Evolutionary conservation across 2,888 invertebrate genomes (phyloP).

Genomic region (Elysia crispata): DNA sequence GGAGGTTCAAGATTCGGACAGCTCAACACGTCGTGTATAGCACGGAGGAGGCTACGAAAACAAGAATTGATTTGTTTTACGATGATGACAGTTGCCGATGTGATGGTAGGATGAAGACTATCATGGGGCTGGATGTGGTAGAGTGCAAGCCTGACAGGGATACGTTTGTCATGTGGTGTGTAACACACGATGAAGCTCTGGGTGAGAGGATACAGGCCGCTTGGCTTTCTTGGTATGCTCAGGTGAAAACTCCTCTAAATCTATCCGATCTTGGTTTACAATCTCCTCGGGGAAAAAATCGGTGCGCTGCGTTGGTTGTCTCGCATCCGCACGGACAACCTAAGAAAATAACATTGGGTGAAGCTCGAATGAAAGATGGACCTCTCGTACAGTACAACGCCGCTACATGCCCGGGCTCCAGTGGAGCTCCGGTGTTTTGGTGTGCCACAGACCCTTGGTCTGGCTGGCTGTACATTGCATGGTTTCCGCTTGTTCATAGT

Average conservation of each 20-base stretch:
- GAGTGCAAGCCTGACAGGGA: neutral
- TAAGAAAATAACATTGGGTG: constrained; percentile 22
- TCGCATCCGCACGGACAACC: constrained; percentile 28
- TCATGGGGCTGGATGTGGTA: no score
- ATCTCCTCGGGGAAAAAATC: neutral
- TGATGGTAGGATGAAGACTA: no score
- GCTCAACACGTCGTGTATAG: constrained; percentile 25
- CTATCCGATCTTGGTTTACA: neutral
- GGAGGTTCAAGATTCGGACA: neutral
- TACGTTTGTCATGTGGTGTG: constrained; percentile 9
- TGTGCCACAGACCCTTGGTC: no score
- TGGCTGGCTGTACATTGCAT: no score
- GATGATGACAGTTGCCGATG: constrained; percentile 3
- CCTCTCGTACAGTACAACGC: no score
- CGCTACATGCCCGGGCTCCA: no score
- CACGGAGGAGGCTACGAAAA: constrained; percentile 18
- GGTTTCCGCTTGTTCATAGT: no score
- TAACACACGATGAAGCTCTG: neutral
- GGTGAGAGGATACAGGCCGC: neutral
- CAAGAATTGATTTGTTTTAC: neutral
- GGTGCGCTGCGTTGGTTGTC: neutral
- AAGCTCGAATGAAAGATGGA: neutral
- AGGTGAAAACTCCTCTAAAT: no score
- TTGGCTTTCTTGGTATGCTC: neutral
- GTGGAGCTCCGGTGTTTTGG: no score